Base-by-base conservation (phyloP, 2,888 invertebrate species). In the Drosophila formosana region DNA sequence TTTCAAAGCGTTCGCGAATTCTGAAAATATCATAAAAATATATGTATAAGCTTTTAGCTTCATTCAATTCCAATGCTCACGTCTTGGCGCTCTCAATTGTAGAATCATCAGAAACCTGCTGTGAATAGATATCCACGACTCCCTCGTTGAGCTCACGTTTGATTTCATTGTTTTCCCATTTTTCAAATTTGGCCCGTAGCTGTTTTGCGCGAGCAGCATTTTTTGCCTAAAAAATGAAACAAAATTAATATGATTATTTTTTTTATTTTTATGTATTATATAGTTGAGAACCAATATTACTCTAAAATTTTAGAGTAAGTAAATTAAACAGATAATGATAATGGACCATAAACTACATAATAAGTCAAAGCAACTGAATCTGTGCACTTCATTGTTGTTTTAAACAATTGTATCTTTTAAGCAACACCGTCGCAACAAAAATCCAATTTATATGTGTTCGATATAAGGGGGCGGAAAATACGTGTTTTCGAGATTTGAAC, bases 1-100 rank as follows among this genome's bases (percentile, higher is more conserved):
- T 96, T 92, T 98, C 98, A 92, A 98, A 98, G 89, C 96, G 95
- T 67, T 96, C 96, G 65, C 97, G 95, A 82, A 98, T 94, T 92
- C 96, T 96, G 91, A 51, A 93, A 92, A 34, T 11, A 23, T 6
- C 0, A 39, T 11, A 11, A 41, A 41, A 26, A 8, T n/a, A 39
- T 1, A 8, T 7, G 6, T 50, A 51, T 52, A 50, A 23, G 9
- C 39, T 39, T 6, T 39, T 39, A 7, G 7, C 4, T 41, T 18
- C 18, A 13, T 18, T 18, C 25, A 9, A 30, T 6, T 32, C 8
- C 0, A 7, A 0, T 0, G 3, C 69, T 93, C 91, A 95, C 95
- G 95, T 95, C 90, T 95, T 97, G 53, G 98, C 97, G 23, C 97
- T 97, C 90, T 98, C 98, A 61, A 97, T 95, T 92, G 96, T 96